Conservation (phyloP, 1,140 invertebrate species). For the Leptopilina boulardi region DNA sequence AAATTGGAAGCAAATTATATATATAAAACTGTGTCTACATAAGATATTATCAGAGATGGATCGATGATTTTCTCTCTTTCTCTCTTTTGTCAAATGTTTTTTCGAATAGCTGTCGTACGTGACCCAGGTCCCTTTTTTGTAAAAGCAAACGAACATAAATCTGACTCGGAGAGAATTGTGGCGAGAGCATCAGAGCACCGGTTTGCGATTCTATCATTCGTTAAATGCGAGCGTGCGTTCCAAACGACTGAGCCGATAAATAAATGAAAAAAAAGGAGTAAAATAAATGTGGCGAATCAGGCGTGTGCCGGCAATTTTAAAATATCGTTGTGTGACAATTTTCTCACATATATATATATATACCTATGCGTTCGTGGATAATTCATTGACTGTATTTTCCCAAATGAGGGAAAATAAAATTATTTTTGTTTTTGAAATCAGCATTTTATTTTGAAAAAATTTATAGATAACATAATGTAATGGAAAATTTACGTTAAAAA, state of each 20-base stretch:
- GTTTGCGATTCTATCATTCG: conserved; percentile 57
- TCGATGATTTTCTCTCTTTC: neutral
- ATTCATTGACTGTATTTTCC: neutral
- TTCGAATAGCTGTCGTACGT: conserved; percentile 27
- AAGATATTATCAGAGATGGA: conserved; percentile 4
- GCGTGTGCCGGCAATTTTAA: conserved; percentile 53
- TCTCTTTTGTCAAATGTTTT: conserved; percentile 19
- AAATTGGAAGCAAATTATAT: neutral
- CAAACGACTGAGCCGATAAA: conserved; percentile 55
- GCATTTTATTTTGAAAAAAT: neutral
- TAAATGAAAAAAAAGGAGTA: conserved; percentile 54
- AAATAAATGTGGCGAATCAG: conserved; percentile 55
- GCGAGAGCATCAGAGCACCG: conserved; percentile 59
- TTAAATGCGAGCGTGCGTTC: conserved; percentile 54
- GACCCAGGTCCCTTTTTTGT: conserved; percentile 24
- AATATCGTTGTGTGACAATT: conserved; percentile 44
- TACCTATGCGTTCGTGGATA: neutral
- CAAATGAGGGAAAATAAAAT: neutral
- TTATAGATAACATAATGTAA: no score
- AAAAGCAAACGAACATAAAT: conserved; percentile 51
- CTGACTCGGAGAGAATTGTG: conserved; percentile 52
- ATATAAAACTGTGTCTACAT: neutral
- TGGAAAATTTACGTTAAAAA: neutral
- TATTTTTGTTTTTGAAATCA: neutral
- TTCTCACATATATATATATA: neutral